Percentiles rank a stretch among this genome's conserved stretches.
Evolutionary conservation across 2,797 vertebrate genomes (phyloP).

Genomic region (Sebastolobus altivelis): DNA sequence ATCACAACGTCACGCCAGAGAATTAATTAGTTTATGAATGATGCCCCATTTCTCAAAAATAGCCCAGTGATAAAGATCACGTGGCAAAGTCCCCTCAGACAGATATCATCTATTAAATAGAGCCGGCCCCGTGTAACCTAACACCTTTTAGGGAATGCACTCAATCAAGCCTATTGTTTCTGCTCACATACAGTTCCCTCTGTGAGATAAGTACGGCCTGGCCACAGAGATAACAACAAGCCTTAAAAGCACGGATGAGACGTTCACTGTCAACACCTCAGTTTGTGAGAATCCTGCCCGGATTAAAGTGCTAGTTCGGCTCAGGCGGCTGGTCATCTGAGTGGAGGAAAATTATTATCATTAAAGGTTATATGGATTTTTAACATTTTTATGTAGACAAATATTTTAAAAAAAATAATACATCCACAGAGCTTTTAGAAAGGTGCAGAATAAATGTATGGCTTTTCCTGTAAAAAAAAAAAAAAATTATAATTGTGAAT

Average conservation of each 20-base stretch:
- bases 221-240: constrained; percentile 83
- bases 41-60: constrained; percentile 66
- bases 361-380: background rate
- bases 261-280: constrained; percentile 78
- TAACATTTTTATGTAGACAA: background rate
- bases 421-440: too few relatives aligned
- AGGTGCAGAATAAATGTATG: accelerated
- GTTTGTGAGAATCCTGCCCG: constrained; percentile 62
- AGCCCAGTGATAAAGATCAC: constrained; percentile 75
- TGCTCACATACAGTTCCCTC: constrained; percentile 87
- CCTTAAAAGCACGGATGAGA: constrained; percentile 84
- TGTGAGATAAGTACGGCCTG: constrained; percentile 84
- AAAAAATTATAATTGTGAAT: background rate
- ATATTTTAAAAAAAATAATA: background rate
- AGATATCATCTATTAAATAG: constrained; percentile 85
- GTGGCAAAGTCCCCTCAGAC: constrained; percentile 56
- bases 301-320: constrained; percentile 53
- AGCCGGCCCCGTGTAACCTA: constrained; percentile 76
- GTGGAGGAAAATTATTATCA: constrained; percentile 8
- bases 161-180: constrained; percentile 89
- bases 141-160: constrained; percentile 86
- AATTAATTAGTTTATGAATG: constrained; percentile 73
- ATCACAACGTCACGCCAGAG: constrained; percentile 46
- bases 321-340: background rate
- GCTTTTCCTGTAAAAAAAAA: background rate